Evolutionary conservation across 2,797 vertebrate genomes (phyloP).

Genomic region (Cryptoprocta ferox): DNA sequence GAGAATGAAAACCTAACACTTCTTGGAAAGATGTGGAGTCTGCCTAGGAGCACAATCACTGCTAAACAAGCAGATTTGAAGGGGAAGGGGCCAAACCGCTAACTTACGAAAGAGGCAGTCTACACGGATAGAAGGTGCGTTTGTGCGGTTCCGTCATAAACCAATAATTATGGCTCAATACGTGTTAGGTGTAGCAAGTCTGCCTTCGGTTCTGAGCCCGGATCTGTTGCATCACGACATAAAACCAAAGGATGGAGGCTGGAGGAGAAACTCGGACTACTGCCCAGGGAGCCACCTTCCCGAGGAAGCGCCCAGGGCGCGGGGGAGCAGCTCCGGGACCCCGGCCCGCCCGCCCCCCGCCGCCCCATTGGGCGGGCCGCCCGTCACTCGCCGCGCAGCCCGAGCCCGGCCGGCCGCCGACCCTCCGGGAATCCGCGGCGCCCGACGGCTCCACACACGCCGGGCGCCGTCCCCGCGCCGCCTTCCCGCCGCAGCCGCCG

Average conservation of each 20-base stretch:
- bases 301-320: not conserved
- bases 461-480: not conserved
- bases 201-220: not conserved
- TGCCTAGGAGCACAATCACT: not conserved
- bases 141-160: not conserved
- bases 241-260: not conserved
- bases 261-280: not conserved
- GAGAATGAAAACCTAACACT: not conserved
- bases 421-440: slow-evolving; percentile 81
- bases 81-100: not conserved
- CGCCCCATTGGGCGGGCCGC: slow-evolving; percentile 2
- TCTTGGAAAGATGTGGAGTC: not conserved
- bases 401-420: not conserved
- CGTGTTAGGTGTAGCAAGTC: not conserved
- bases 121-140: not conserved
- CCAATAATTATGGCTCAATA: not conserved
- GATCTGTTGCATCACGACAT: not conserved
- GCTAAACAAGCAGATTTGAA: not conserved
- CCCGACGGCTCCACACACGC: slow-evolving; percentile 76
- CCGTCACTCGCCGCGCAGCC: slow-evolving; percentile 10
- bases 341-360: not conserved
- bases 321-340: not conserved
- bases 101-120: not conserved
- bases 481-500: slow-evolving; percentile 56
- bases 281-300: not conserved